Base-by-base conservation (phyloP, 2,888 invertebrate species). In the Aplocera efformata region DNA sequence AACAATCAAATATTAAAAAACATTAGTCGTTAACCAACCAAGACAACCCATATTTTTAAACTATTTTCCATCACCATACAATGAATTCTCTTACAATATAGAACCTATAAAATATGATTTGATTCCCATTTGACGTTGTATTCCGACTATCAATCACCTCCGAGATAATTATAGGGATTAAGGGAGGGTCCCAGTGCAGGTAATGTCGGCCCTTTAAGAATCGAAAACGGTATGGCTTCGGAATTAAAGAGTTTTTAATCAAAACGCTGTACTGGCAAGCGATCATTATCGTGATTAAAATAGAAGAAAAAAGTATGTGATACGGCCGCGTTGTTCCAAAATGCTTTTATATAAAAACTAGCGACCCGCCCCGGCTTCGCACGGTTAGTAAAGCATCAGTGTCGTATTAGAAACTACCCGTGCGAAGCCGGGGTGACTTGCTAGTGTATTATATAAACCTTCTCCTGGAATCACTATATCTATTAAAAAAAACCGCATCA, bases 101-200 rank as follows among this genome's bases (percentile, higher is more conserved):
- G 36, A 55, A 47, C 42, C 22, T 41, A 36, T 39, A 77, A 82
- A 79, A 77, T 63, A 48, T 74, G 72, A 85, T 83, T 80, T 81
- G 83, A 78, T 66, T 68, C 71, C 74, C 74, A 81, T 85, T 79
- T 69, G 67, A 70, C 70, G 65, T 58, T 32, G 63, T 60, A 63
- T 66, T 63, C 64, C 51, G 64, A 71, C 82, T 77, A 85, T 88
- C 83, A 85, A 85, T 86, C 86, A 88, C 77, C 45, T 74, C 72
- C 75, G 79, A 81, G 80, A 82, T 86, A 88, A 88, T 88, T 88
- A 85, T 79, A 79, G 83, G 83, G 83, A 84, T 84, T 80, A 83
- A 65, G 70, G 72, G 69, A 64, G 69, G 66, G 58, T 56, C 61
- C 55, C 37, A 27, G 27, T 60, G 63, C 78, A 81, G 75, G 73